Base-by-base conservation (phyloP, 1,140 invertebrate species). In the Bacillus rossius region DNA sequence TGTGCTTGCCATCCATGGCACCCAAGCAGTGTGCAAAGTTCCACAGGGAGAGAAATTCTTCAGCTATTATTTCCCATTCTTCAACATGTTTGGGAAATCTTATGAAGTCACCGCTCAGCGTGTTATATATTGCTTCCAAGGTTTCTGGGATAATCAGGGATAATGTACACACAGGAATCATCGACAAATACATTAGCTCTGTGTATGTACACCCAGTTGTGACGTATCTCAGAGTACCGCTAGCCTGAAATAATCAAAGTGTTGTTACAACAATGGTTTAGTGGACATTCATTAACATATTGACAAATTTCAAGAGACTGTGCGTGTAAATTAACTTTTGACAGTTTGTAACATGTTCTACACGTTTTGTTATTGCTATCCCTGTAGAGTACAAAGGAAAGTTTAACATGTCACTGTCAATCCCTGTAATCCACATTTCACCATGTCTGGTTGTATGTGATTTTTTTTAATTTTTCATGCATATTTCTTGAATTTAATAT, bases 1-100 rank as follows among this genome's bases (percentile, higher is more conserved):
- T 54, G 65, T 71, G 69, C 51, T 74, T 75, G 7, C 69, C 72
- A 61, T 75, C 71, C 1, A 74, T 61, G 3, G 72, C 69, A 0
- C 75, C 76, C 34, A 74, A 57, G 52, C 71, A 75, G 61, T 75
- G 61, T 17, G 72, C 73, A 60, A 79, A 77, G 60, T 76, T 67
- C 69, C 69, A 74, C 61, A 61, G 51, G 19, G 55, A 22, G 45
- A 69, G 34, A 62, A 51, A 51, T n/a, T 29, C 49, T n/a, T 23
- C 16, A 25, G n/a, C 25, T 16, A 51, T 51, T 17, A 22, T 51
- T 25, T 20, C 25, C 49, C 42, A 4, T 14, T 45, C 20, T 45
- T 45, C 42, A 17, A 8, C 16, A 17, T 45, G 5, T 14, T 45
- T 22, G 16, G 42, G 42, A 17, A 45, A 66, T n/a, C n/a, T 45